phyloP scores from a whole-genome alignment of 2,797 vertebrate species.

The Hylomyscus alleni region DNA sequence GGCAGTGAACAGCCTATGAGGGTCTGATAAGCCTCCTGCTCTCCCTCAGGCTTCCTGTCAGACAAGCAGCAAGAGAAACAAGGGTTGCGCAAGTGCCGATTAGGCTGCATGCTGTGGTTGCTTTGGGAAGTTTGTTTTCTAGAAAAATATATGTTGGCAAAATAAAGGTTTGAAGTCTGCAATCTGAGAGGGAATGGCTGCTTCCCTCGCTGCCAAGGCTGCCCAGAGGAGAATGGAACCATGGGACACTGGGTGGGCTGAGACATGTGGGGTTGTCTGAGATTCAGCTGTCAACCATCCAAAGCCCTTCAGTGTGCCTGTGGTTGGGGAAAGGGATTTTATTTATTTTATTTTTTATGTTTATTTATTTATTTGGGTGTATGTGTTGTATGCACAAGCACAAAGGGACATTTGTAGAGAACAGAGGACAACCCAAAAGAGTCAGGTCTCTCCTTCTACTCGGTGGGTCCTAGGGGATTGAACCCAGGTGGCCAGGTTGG shows the following conservation, averaged over 20 bases:
- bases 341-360: background rate
- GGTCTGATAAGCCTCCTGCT: background rate
- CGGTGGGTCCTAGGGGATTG: background rate
- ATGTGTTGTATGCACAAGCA: background rate
- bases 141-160: conserved; percentile 55
- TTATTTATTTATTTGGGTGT: background rate
- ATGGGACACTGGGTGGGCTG: no score
- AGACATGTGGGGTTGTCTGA: no score
- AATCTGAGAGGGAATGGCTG: background rate
- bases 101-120: background rate
- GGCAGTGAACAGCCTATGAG: rapidly evolving
- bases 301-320: background rate
- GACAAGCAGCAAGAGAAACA: background rate
- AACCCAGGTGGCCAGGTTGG: background rate
- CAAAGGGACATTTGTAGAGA: background rate
- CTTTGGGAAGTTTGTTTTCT: conserved; percentile 58
- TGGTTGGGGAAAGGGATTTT: background rate
- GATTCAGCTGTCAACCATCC: no score
- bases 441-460: background rate
- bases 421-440: background rate
- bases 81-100: background rate
- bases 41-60: background rate
- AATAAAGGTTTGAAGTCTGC: conserved; percentile 20
- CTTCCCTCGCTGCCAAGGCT: background rate
- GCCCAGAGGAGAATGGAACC: background rate